Evolutionary conservation across 2,797 vertebrate species (phyloP), one percentile per base, ranked within the genome.

Genomic region (Pseudochaenichthys georgianus): DNA sequence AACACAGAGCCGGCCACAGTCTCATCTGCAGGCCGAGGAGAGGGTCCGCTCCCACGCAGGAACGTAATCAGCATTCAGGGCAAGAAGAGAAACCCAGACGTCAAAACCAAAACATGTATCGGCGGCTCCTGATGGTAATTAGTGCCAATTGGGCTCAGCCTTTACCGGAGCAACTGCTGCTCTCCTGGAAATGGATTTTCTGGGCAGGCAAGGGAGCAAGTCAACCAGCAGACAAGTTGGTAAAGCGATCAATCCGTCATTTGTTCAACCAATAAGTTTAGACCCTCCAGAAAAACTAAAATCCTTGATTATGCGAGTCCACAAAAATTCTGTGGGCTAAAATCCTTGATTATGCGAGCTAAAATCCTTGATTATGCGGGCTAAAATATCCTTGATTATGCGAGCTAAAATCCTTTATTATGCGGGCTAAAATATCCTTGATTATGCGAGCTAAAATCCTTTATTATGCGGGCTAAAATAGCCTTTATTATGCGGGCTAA

Each of bases 1-100:
- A 80, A 84, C 6, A 82, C 73, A 80, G 46, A 74, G 64, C 19
- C 38, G 74, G 72, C 42, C 73, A 77, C 46, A 50, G 67, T 70
- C 84, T 89, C 83, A 86, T 89, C 86, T 83, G 81, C 67, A 86
- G 81, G 81, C 86, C 45, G 34, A 69, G n/a, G 31, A 86, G 84
- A 77, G 87, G 80, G 76, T 87, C 80, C 61, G 47, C 52, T 72
- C 59, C 57, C 9, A 9, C 70, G 21, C 48, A 16, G 70, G 69
- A 88, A 73, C 28, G 43, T 75, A 78, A 92, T 91, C 83, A 88
- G 88, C 70, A 92, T 92, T 88, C 87, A 72, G 77, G 66, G 57
- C 72, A 78, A 64, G 73, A 64, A 55, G 3, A 77, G 64, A 70
- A 80, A 81, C 79, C 54, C 50, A 90, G 66, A 90, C 72, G 70